These are phyloP conservation scores for Rhagologus leucostigma DNA, from an alignment of 2,113 vertebrate species.

Conservation along the genomic window DNA sequence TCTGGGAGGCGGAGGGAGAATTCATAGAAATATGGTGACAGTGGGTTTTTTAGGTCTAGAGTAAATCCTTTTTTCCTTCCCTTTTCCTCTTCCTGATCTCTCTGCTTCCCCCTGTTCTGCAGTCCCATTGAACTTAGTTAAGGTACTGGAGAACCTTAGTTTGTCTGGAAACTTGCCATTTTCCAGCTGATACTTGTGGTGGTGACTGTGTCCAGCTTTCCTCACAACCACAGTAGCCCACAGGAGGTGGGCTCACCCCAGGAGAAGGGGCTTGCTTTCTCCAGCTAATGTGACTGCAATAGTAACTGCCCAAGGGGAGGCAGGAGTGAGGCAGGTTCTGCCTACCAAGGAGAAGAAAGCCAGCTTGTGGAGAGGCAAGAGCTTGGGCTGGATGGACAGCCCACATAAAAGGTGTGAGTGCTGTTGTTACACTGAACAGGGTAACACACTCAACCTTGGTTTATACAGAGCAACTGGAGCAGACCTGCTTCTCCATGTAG, in stretches of 20 bases:
- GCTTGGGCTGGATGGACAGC: background rate
- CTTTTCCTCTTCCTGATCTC: background rate
- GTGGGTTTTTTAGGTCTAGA: accelerated
- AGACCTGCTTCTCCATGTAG: background rate
- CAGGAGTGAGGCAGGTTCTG: background rate
- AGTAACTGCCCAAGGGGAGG: background rate
- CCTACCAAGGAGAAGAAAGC: background rate
- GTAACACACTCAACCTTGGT: background rate
- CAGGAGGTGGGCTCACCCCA: background rate
- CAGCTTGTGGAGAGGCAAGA: background rate
- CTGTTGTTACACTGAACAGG: background rate
- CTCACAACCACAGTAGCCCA: background rate
- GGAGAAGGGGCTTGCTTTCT: background rate
- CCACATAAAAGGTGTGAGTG: accelerated
- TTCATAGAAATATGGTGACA: background rate
- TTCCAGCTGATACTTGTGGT: background rate
- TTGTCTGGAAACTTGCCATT: background rate
- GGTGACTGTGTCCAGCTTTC: background rate
- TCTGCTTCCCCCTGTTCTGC: accelerated
- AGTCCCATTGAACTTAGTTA: background rate
- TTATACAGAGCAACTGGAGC: background rate
- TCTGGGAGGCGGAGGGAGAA: background rate
- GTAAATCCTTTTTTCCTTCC: background rate
- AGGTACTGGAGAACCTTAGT: background rate
- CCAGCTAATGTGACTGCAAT: background rate